These are phyloP conservation scores for Theodoxus fluviatilis DNA, from an alignment of 2,888 invertebrate species.

Conservation along the genomic window DNA sequence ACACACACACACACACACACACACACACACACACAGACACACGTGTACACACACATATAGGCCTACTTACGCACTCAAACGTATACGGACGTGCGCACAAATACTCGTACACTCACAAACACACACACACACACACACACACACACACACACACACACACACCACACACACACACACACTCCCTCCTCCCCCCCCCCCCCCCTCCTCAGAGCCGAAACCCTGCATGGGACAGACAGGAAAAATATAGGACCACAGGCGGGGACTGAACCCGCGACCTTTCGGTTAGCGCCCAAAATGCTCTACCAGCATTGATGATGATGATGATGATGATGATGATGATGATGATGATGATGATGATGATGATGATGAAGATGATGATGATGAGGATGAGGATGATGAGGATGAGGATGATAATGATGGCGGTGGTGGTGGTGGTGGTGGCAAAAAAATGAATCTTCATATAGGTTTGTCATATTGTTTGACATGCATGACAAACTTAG, in stretches of 20 bases:
- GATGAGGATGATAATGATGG: background rate
- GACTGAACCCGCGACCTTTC: background rate
- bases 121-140: background rate
- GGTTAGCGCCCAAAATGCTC: background rate
- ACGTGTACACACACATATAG: background rate
- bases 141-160: constrained; percentile 7
- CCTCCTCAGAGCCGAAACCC: background rate
- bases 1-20: background rate
- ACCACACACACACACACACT: background rate
- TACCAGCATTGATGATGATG: constrained; percentile 13
- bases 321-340: constrained; percentile 29
- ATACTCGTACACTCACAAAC: background rate
- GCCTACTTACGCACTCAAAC: too few relatives aligned
- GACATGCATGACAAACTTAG: too few relatives aligned
- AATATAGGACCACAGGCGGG: background rate
- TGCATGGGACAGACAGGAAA: background rate
- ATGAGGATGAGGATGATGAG: background rate
- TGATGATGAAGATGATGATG: constrained; percentile 22
- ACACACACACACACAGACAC: background rate
- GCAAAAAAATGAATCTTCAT: too few relatives aligned
- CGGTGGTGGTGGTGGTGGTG: background rate
- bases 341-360: constrained; percentile 27
- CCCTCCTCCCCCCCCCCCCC: background rate
- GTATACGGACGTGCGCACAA: too few relatives aligned
- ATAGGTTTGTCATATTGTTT: too few relatives aligned